Conservation (phyloP, 2,113 vertebrate genomes). For the Sinocyclocheilus maitianheensis region DNA sequence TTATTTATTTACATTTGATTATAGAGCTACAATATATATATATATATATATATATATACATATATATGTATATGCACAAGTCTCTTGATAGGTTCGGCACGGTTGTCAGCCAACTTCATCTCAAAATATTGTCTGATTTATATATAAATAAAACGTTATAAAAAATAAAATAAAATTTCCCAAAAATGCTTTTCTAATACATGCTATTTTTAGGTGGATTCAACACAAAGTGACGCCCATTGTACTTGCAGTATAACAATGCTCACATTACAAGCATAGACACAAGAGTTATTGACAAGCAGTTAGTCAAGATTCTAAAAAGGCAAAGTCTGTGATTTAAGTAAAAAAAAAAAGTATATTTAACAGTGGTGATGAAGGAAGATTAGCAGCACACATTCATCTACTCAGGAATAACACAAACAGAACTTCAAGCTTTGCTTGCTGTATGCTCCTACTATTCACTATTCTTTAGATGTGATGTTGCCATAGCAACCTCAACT, state of each 20-base stretch:
- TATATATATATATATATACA: too few relatives aligned
- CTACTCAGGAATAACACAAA: slow-evolving; percentile 57
- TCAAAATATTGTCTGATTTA: neutral
- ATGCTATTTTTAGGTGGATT: neutral
- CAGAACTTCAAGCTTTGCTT: slow-evolving; percentile 60
- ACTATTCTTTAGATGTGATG: slow-evolving; percentile 98
- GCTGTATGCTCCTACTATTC: slow-evolving; percentile 75
- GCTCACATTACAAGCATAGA: neutral
- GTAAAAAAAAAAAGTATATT: neutral
- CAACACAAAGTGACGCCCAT: neutral
- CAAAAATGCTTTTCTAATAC: neutral
- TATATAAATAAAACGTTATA: neutral
- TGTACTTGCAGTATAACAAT: neutral
- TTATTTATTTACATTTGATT: too few relatives aligned
- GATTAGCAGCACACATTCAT: neutral
- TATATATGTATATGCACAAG: too few relatives aligned
- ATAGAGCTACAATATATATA: too few relatives aligned
- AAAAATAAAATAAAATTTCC: too few relatives aligned
- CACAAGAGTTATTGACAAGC: neutral
- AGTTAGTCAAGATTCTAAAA: neutral
- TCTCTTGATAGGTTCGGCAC: neutral
- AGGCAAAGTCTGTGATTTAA: neutral
- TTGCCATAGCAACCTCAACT: slow-evolving; percentile 98
- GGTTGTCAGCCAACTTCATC: neutral
- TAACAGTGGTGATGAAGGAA: neutral